Evolutionary conservation across 2,797 vertebrate genomes (phyloP), one percentile per base, ranked within the genome.

Genomic region (Bufotes viridis): DNA sequence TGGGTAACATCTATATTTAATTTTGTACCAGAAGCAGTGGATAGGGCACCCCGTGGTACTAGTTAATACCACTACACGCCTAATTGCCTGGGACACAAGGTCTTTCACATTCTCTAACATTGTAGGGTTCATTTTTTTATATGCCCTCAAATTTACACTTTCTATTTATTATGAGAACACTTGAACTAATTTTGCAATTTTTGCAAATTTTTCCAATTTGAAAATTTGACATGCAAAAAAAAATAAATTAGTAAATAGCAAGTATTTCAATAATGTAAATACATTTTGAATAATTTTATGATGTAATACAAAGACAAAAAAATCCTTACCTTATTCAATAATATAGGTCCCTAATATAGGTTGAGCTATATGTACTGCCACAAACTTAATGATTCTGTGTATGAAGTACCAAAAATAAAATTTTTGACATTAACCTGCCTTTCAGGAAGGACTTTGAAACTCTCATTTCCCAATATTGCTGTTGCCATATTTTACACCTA

Each of bases 401-500:
- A 79, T 79, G 55, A 79, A 80, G 29, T 65, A 69, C 55, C 60
- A 78, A 78, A 88, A 85, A 84, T 81, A 80, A 18, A 58, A 72
- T 80, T 81, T 84, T 49, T 85, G 42, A 57, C 49, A 82, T 82
- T 81, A 81, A 81, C 63, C 51, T 81, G 79, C 42, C 72, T 87
- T 87, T 69, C 76, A 60, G 65, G 65, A 69, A 88, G 76, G 85
- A 17, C 80, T 85, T 61, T 81, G 55, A 63, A 67, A 51, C 81
- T 78, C 26, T 15, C 34, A 26, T 70, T 79, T 84, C 87, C 55
- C 53, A 67, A 74, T 51, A 15, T 63, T 57, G 26, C 34, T 53
- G n/a, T 88, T n/a, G n/a, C 63, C 42, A 85, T 84, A 80, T 79
- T 80, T 84, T 81, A 74, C 76, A 80, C 67, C 55, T 85, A 51